These are phyloP conservation scores for Anniella stebbinsi DNA, from an alignment of 2,797 vertebrate genomes.

Conservation along the genomic window DNA sequence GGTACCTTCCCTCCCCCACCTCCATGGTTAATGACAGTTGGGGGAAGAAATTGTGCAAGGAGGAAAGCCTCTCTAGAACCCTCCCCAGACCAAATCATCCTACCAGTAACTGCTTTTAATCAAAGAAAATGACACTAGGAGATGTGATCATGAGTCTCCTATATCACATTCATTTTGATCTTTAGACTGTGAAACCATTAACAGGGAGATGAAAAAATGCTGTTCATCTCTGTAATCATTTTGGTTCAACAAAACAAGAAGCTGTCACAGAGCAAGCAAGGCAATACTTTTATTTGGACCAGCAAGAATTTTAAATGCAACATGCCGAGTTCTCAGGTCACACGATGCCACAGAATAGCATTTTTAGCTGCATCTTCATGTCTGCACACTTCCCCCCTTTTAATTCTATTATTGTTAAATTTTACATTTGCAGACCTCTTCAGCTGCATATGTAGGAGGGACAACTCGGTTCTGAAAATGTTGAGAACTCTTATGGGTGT, in stretches of 20 bases:
- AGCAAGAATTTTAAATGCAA: neutral
- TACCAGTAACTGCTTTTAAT: neutral
- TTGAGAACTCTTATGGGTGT: neutral
- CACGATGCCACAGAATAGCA: no score
- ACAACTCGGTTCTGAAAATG: neutral
- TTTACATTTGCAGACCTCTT: neutral
- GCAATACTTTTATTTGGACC: neutral
- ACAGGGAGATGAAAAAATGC: neutral
- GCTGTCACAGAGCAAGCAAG: neutral
- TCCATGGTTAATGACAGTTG: neutral
- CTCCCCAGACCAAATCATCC: neutral
- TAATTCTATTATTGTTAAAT: neutral
- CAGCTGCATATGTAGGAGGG: neutral
- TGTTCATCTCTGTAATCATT: neutral
- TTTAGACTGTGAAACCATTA: neutral
- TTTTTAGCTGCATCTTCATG: no score
- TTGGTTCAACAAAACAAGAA: neutral
- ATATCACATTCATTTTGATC: neutral
- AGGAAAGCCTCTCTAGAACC: neutral
- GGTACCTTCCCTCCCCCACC: neutral
- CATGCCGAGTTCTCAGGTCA: no score
- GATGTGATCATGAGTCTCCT: neutral
- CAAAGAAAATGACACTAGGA: neutral
- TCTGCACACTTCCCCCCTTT: neutral
- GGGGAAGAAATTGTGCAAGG: neutral